Conservation (phyloP, 2,113 vertebrate genomes). For the Embiotoca jacksoni region DNA sequence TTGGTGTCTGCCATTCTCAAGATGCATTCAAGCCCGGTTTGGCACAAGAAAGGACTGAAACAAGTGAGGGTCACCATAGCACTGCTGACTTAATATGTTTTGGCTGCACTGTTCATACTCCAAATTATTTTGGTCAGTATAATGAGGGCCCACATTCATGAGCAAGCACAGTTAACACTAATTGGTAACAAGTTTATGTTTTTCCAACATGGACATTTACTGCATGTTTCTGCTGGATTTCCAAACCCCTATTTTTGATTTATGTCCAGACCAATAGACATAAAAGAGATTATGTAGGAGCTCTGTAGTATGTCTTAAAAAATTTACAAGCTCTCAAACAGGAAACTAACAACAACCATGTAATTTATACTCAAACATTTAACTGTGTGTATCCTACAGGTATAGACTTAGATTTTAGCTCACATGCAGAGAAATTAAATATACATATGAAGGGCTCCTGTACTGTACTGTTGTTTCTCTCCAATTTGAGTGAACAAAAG, state of each 20-base stretch:
- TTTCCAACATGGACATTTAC: constrained; percentile 65
- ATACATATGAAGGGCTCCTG: background rate
- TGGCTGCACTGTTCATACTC: constrained; percentile 57
- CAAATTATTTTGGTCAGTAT: constrained; percentile 70
- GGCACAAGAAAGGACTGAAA: constrained; percentile 30
- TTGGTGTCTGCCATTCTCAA: constrained; percentile 26
- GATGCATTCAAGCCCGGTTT: constrained; percentile 35
- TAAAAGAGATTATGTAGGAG: constrained; percentile 10
- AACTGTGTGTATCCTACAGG: constrained; percentile 9
- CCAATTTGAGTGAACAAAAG: background rate
- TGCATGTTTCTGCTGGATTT: constrained; percentile 43
- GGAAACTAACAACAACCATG: constrained; percentile 6
- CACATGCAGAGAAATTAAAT: constrained; percentile 4
- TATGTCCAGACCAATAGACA: constrained; percentile 36
- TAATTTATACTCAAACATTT: constrained; percentile 11
- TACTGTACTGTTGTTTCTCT: background rate
- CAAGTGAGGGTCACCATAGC: constrained; percentile 50
- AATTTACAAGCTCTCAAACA: constrained; percentile 5
- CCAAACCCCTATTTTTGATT: constrained; percentile 36
- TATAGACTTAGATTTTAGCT: background rate
- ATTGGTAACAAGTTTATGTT: constrained; percentile 75
- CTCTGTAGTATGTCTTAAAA: constrained; percentile 3
- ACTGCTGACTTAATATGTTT: constrained; percentile 61
- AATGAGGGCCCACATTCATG: constrained; percentile 65
- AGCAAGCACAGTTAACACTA: constrained; percentile 71